Base-by-base conservation (phyloP, 2,888 invertebrate genomes). In the Sylvicola fuscatus region DNA sequence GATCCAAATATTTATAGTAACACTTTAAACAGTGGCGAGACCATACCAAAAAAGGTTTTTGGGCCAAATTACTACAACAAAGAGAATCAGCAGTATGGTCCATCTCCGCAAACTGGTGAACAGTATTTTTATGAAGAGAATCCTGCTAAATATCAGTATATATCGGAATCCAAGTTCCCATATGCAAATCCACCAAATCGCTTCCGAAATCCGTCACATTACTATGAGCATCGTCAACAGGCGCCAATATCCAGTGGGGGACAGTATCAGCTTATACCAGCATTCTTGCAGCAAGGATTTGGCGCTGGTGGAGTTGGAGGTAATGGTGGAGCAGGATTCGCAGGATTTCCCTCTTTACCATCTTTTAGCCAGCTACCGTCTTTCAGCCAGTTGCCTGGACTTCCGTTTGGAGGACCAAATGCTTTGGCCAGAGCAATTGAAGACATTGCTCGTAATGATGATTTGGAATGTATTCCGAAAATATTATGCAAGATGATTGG, bases 401-500 rank as follows among this genome's bases (percentile, higher is more conserved):
- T 29, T 7, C 7, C 12, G n/a, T 29, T 13, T 29, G 29, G 29
- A 13, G 29, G 45, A 51, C 52, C 45, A 54, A 47, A 43, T 70
- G 70, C 11, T 51, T 75, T 41, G 45, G 51, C 52, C 45, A 54
- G 46, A 43, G 70, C 70, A 11, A 51, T 75, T 41, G 60, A 63
- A 45, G 68, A 72, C 40, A 69, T 76, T 45, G 64, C 72, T 13
- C 60, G 64, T 45, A 72, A 80, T 53, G 84, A 84, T 52, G 79
- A 81, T 51, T 65, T 72, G 46, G 72, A 77, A 47, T 84, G 84
- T 54, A 78, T 84, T 40, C 76, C 82, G 3, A 65, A 79, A 49
- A 62, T 84, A 44, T 61, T 84, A 41, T 84, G 84, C 49, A 82
- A 83, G 55, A 68, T 79, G 36, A 74, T 80, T 34, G 59, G 70